Conservation (phyloP, 2,113 vertebrate species). For the Alces alces region DNA sequence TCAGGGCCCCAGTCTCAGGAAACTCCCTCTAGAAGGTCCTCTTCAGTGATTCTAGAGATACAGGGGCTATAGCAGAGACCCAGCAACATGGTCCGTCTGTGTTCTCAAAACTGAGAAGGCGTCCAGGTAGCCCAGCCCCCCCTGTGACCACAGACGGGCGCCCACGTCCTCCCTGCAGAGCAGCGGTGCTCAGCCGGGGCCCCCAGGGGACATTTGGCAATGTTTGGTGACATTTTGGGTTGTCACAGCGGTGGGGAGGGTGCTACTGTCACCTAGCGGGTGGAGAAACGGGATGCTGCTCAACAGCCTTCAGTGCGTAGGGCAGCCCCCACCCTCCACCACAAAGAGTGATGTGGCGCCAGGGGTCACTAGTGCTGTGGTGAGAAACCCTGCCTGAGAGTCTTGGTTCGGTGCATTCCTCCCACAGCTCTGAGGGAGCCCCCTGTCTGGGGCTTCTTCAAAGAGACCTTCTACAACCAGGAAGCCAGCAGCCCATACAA, state of each 20-base stretch:
- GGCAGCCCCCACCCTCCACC: not conserved
- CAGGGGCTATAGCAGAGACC: not conserved
- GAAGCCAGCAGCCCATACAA: not conserved
- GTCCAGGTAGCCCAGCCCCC: not conserved
- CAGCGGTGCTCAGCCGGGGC: not conserved
- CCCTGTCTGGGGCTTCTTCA: conserved; percentile 28
- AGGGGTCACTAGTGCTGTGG: not conserved
- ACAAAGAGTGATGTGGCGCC: not conserved
- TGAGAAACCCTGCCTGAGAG: not conserved
- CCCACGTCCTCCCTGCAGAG: not conserved
- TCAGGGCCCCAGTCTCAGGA: not conserved
- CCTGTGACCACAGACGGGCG: not conserved
- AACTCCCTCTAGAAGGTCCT: not conserved
- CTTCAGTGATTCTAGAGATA: not conserved
- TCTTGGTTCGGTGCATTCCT: not conserved
- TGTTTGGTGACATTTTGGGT: not conserved
- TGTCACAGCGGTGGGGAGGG: not conserved
- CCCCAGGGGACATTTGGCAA: not conserved
- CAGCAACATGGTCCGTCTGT: not conserved
- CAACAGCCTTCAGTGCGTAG: not conserved
- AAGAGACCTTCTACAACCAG: conserved; percentile 50
- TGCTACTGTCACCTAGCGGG: not conserved
- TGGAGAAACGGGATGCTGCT: not conserved
- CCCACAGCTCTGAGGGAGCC: not conserved
- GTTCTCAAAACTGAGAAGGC: not conserved